Percentiles rank a stretch among this genome's conserved stretches.
These are phyloP conservation scores for Thereva unica DNA, from an alignment of 2,888 invertebrate species.

Conservation along the genomic window DNA sequence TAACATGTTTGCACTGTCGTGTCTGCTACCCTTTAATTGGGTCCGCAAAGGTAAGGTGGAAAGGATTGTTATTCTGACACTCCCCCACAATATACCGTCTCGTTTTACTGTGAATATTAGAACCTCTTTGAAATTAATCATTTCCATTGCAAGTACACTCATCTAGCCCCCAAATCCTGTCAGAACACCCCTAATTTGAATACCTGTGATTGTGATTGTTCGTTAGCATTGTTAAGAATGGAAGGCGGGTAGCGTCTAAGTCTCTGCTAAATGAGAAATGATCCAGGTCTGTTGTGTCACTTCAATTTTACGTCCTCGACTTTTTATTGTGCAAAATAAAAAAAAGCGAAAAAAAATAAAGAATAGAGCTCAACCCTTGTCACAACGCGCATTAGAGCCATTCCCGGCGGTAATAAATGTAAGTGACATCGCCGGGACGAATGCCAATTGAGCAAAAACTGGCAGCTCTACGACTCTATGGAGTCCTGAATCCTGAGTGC, in stretches of 20 bases:
- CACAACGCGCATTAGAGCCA: slow-evolving; percentile 6
- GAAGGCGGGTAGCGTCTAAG: neutral
- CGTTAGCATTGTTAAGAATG: neutral
- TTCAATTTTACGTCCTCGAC: slow-evolving; percentile 3
- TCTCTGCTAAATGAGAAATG: neutral
- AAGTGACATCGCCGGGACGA: slow-evolving; percentile 27
- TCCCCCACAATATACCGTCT: too few relatives aligned
- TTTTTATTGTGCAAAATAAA: neutral
- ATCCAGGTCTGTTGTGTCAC: neutral
- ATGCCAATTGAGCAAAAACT: slow-evolving; percentile 27
- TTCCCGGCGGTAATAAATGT: slow-evolving; percentile 28
- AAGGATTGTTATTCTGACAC: too few relatives aligned
- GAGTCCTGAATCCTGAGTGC: too few relatives aligned
- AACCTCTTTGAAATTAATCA: too few relatives aligned
- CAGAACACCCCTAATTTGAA: slow-evolving; percentile 2
- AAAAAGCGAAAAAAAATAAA: neutral
- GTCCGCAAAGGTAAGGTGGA: too few relatives aligned
- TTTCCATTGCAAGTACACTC: too few relatives aligned
- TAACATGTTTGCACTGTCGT: too few relatives aligned
- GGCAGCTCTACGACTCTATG: neutral
- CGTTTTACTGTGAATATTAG: too few relatives aligned
- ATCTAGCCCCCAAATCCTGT: too few relatives aligned
- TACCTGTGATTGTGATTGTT: neutral
- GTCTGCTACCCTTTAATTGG: too few relatives aligned
- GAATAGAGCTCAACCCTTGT: slow-evolving; percentile 1